Percentiles rank a stretch among this genome's conserved stretches.
These are phyloP conservation scores for Lophochroa leadbeateri DNA, from an alignment of 2,113 vertebrate species.

Conservation along the genomic window DNA sequence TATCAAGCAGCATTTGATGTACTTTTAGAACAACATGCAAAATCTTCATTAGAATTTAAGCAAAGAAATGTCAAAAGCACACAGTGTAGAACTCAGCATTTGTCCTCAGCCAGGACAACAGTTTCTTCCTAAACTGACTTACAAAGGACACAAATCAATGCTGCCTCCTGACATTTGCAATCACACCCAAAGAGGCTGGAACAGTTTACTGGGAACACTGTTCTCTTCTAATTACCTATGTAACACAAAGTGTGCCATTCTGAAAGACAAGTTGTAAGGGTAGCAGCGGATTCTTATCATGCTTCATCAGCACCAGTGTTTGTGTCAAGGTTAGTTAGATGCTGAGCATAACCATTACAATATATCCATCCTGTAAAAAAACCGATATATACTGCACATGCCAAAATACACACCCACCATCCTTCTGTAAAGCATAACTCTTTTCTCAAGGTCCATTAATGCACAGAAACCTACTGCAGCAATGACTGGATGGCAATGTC, in stretches of 20 bases:
- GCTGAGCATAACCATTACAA: not conserved
- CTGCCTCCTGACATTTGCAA: conserved; percentile 1
- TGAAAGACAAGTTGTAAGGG: not conserved
- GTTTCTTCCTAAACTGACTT: not conserved
- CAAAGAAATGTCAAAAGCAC: not conserved
- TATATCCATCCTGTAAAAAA: not conserved
- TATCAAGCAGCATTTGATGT: not conserved
- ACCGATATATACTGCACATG: accelerated
- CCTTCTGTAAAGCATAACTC: not conserved
- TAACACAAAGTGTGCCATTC: not conserved
- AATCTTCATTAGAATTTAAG: conserved; percentile 1
- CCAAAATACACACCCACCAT: not conserved
- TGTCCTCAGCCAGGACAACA: not conserved
- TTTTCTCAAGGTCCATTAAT: not conserved
- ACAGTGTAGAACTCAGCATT: not conserved
- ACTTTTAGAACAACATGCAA: conserved; percentile 40
- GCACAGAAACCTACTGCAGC: not conserved
- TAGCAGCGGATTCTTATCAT: not conserved
- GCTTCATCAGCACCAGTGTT: conserved; percentile 26
- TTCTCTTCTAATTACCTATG: conserved; percentile 13
- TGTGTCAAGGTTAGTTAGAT: conserved; percentile 23
- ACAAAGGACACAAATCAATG: not conserved
- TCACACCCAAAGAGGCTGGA: conserved; percentile 19
- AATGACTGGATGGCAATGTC: not conserved
- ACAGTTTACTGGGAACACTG: not conserved